Evolutionary conservation across 2,888 invertebrate species (phyloP), one percentile per base, ranked within the genome.

Genomic region (Venusia cambrica): DNA sequence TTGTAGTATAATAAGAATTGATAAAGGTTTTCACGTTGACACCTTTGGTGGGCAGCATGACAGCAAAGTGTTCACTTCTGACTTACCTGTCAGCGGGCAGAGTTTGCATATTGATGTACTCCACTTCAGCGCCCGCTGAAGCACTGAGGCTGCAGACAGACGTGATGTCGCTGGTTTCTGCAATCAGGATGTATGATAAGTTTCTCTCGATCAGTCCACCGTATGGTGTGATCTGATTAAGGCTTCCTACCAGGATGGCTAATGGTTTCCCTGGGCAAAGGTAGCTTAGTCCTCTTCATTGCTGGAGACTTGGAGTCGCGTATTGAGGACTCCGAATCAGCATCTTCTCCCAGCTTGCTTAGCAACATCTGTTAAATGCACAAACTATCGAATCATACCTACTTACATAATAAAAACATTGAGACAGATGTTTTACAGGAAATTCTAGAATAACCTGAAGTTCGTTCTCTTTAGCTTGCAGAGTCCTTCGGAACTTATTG

Each of bases 381-480:
- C n/a, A n/a, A n/a, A n/a, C n/a, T n/a, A n/a, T n/a, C n/a, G n/a
- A n/a, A n/a, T n/a, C n/a, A n/a, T n/a, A n/a, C n/a, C n/a, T n/a
- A n/a, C n/a, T n/a, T n/a, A n/a, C n/a, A n/a, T n/a, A n/a, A n/a
- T n/a, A n/a, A n/a, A n/a, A n/a, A n/a, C n/a, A n/a, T n/a, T n/a
- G n/a, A n/a, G n/a, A n/a, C n/a, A n/a, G n/a, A n/a, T n/a, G n/a
- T n/a, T n/a, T n/a, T n/a, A n/a, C n/a, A n/a, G 13, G 2, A 11
- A 16, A n/a, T 1, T 16, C 7, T 10, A 16, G 3, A 12, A 2
- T 52, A 32, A 92, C 92, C 89, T 95, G 94, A 49, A 95, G 74
- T 61, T 95, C 95, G 25, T 92, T 92, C 67, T 96, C 95, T 61
- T 93, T 92, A 53, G 97, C 96, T 75, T 95, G 89, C 39, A 97